Conservation (phyloP, 2,888 invertebrate genomes). For the Stenchaetothrips biformis region DNA sequence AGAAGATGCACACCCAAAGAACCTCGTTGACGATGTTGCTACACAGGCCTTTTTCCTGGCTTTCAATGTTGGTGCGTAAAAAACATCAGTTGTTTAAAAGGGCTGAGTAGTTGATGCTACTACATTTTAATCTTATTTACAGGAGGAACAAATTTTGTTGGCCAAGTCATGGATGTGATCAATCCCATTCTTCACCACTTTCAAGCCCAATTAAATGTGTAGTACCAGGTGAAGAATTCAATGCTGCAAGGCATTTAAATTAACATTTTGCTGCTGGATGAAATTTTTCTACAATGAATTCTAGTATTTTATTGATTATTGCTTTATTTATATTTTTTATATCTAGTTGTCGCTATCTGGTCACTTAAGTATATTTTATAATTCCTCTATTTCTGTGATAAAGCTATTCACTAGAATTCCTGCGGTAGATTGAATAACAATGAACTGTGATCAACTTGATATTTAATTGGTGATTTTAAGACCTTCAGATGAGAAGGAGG, state of each 20-base stretch:
- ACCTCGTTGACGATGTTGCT: neutral
- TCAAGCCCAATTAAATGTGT: neutral
- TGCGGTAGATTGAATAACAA: too few species aligned
- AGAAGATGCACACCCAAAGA: neutral
- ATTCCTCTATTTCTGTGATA: too few species aligned
- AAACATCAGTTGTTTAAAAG: too few species aligned
- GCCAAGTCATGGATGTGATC: neutral
- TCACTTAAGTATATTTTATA: too few species aligned
- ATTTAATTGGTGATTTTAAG: too few species aligned
- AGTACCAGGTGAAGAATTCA: neutral
- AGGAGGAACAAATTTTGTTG: neutral
- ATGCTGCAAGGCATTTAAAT: neutral
- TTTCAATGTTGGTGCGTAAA: neutral
- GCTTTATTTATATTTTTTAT: too few species aligned
- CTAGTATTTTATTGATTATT: neutral
- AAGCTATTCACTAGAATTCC: too few species aligned
- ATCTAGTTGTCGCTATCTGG: too few species aligned
- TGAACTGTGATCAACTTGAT: too few species aligned
- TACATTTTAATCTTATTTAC: neutral
- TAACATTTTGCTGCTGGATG: too few species aligned
- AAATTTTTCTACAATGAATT: neutral
- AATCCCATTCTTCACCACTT: neutral
- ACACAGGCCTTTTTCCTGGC: neutral
- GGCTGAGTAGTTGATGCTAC: too few species aligned
- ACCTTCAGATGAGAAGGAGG: too few species aligned